Conservation (phyloP, 2,888 invertebrate species). For the Griposia aprilina region DNA sequence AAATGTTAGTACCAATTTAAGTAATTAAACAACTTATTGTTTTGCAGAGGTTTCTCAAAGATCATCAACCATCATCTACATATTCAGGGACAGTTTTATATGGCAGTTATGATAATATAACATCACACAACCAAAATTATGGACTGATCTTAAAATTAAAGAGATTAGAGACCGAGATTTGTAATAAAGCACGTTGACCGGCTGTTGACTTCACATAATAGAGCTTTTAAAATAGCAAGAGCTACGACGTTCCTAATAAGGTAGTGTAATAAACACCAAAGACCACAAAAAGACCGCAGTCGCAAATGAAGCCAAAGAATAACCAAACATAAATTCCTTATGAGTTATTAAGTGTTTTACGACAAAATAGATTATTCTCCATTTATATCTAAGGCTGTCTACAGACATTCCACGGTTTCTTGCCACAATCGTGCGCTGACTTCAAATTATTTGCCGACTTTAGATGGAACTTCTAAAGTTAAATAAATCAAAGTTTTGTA, state of each 20-base stretch:
- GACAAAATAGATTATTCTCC: constrained; percentile 52
- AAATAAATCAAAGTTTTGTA: constrained; percentile 56
- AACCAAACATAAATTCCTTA: constrained; percentile 49
- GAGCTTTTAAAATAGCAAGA: constrained; percentile 9
- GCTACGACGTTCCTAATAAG: constrained; percentile 22
- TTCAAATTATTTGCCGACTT: constrained; percentile 63
- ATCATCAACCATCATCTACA: not conserved
- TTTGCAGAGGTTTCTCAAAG: not conserved
- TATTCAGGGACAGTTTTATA: not conserved
- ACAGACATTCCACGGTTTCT: constrained; percentile 53
- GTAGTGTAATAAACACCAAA: constrained; percentile 20
- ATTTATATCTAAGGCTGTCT: constrained; percentile 46
- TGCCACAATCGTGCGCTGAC: constrained; percentile 49
- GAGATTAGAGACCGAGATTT: not conserved
- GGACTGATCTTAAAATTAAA: not conserved
- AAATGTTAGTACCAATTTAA: constrained; percentile 21
- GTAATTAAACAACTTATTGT: not conserved
- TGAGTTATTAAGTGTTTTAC: constrained; percentile 62
- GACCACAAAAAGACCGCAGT: constrained; percentile 27
- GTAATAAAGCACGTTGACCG: not conserved
- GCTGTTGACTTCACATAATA: constrained; percentile 1
- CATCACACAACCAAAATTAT: not conserved
- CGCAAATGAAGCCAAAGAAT: constrained; percentile 39
- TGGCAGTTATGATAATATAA: not conserved
- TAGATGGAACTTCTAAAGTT: constrained; percentile 48